A percentile compares a stretch with the other conserved stretches of the same genome.
Evolutionary conservation across 2,888 invertebrate genomes (phyloP).

Genomic region (Drosophila sordidapex): DNA sequence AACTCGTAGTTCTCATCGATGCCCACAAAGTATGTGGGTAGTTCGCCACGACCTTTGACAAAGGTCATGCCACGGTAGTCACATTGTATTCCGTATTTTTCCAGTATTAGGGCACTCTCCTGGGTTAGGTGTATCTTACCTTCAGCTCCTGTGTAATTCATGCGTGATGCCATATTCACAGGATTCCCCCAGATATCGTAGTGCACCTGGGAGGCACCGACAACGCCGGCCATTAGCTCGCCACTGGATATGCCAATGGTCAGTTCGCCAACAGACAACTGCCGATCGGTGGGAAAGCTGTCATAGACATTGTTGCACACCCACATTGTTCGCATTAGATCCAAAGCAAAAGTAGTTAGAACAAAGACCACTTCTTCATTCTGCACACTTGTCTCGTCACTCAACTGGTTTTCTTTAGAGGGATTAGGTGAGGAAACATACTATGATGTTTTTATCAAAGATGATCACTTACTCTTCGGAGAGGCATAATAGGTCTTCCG

Average conservation of each 20-base stretch:
- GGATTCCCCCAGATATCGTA: conserved; percentile 99
- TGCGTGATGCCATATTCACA: conserved; percentile 97
- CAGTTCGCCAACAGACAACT: conserved; percentile 68
- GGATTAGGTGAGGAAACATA: background rate
- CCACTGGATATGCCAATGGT: conserved; percentile 93
- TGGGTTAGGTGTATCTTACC: conserved; percentile 92
- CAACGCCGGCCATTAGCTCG: conserved; percentile 96
- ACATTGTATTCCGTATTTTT: conserved; percentile 89
- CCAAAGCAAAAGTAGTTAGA: conserved; percentile 82
- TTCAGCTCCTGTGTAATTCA: conserved; percentile 95
- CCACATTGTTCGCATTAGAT: conserved; percentile 89
- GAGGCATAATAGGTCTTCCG: background rate
- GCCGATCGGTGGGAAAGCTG: conserved; percentile 84
- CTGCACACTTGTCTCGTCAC: background rate
- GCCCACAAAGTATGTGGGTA: conserved; percentile 90
- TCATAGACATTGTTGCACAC: conserved; percentile 85
- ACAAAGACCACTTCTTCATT: conserved; percentile 88
- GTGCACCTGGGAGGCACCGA: conserved; percentile 96
- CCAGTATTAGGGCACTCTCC: conserved; percentile 89
- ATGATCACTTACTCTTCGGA: conserved; percentile 10
- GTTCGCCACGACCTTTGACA: conserved; percentile 89
- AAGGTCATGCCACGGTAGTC: conserved; percentile 89
- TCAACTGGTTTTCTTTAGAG: background rate
- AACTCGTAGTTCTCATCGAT: conserved; percentile 87
- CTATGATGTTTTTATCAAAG: background rate